Conservation (phyloP, 1,140 invertebrate species). For the Pogonus chalceus region DNA sequence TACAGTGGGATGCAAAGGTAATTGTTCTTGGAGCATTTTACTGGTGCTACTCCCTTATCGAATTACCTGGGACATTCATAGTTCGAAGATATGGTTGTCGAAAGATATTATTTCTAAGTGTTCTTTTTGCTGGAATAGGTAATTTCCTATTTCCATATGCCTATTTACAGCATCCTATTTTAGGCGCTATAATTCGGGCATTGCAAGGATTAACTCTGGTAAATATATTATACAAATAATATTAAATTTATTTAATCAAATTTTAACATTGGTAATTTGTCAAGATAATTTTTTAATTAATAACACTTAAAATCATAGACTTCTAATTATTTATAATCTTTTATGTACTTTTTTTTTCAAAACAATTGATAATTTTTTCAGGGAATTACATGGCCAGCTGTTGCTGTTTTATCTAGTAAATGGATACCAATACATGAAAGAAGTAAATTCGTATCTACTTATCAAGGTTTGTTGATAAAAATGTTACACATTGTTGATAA, state of each 20-base stretch:
- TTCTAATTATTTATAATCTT: no score
- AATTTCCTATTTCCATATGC: conserved; percentile 13
- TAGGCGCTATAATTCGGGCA: conserved; percentile 10
- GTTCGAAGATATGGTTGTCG: conserved; percentile 36
- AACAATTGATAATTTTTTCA: conserved; percentile 10
- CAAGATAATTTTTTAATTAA: no score
- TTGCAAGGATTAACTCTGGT: conserved; percentile 17
- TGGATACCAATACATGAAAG: conserved; percentile 32
- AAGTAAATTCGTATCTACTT: conserved; percentile 22
- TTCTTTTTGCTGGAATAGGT: conserved; percentile 11
- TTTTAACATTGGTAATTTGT: no score
- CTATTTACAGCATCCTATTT: conserved; percentile 1
- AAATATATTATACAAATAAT: conserved; percentile 1
- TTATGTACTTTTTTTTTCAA: conserved; percentile 10
- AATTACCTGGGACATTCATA: conserved; percentile 26
- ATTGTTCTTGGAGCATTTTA: conserved; percentile 37
- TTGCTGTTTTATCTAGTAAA: conserved; percentile 21
- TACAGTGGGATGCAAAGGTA: conserved; percentile 26
- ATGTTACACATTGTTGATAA: conserved; percentile 8
- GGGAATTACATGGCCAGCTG: conserved; percentile 25
- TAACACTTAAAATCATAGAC: no score
- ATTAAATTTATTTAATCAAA: background rate
- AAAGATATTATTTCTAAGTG: conserved; percentile 28
- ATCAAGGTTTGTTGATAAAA: conserved; percentile 17
- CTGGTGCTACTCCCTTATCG: conserved; percentile 38